Base-by-base conservation (phyloP, 2,113 vertebrate genomes). In the Callorhinus ursinus region DNA sequence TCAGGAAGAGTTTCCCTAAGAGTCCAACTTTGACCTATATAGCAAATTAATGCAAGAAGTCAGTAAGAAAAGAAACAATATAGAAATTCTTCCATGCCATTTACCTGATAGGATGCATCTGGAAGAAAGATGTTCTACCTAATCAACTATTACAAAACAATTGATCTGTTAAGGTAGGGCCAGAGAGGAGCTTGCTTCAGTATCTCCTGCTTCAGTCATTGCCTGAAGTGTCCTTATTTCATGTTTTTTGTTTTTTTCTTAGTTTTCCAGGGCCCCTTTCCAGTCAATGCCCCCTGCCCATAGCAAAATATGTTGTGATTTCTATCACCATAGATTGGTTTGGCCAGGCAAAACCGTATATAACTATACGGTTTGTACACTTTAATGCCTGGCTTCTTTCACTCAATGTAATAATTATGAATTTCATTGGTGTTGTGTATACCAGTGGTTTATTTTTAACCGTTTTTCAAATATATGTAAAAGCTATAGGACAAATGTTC, bases 161-260 rank as follows among this genome's bases (percentile, higher is more conserved):
- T 49, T 72, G 59, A 36, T 2, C 19, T 26, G 46, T 33, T 82
- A 93, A 74, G 55, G 21, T 24, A 15, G 67, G 85, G 57, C 11
- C 49, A 69, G 22, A 39, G 28, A 57, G 19, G 13, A 57, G 4
- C 53, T 63, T 49, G 19, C 24, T 36, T 81, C 5, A 26, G 22
- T 39, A 21, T 8, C 13, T 5, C 49, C 8, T 19, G 9, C 39
- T 33, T 86, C 2, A 28, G 0, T 49, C 2, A 33, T 0, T 49
- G 33, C 16, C 55, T 11, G n/a, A n/a, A 46, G 65, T 26, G 13
- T 39, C 72, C 28, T 86, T 74, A 77, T 33, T 28, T 74, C 12
- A 26, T 31, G 55, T 53, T 22, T 59, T 36, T 65, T 33, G 13
- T 19, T 86, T 84, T 31, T 7, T 39, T 26, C 31, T 28, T 46